Base-by-base conservation (phyloP, 2,888 invertebrate species). In the Ischnus inquisitorius region DNA sequence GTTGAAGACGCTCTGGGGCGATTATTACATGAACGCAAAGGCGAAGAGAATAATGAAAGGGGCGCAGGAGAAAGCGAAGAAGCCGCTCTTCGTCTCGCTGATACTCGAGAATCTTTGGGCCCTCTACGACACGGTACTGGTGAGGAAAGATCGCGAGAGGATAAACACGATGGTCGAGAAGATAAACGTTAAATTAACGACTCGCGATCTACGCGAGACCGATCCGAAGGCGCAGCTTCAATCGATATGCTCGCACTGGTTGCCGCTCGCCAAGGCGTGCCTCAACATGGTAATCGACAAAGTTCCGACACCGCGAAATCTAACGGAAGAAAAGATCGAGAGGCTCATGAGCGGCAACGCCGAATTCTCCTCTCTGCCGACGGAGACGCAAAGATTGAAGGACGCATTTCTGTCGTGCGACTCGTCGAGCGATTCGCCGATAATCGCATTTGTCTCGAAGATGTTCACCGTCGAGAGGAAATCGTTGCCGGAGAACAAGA, bases 101-200 rank as follows among this genome's bases (percentile, higher is more conserved):
- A 96, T 98, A 76, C 94, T 99, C 83, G 98, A 98, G 90, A 98
- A 98, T 90, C 95, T 99, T 64, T 98, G 98, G 97, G 95, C 96
- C 87, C 94, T 99, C 39, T 99, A 99, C 93, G 97, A 98, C 82
- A 97, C 96, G 0, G 95, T 99, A 78, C 95, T 96, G 2, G 93
- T 97, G 14, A 94, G 97, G 87, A 96, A 97, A 93, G 97, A 97
- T 87, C 96, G 96, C 89, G 96, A 96, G 28, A 97, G 97, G 93
- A 94, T 97, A 5, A 95, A 95, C 19, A 93, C 94, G 28, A 96
- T 98, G 89, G 95, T 97, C 22, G 95, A 96, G 65, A 97, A 96
- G 88, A 94, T 99, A 34, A 96, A 96, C 41, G 95, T 99, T 2
- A 97, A 96, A 92, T 94, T 97, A 57, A 95, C 96, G 0, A 94